These are phyloP conservation scores for Rhagoletis pomonella DNA, from an alignment of 1,140 invertebrate species.

Conservation along the genomic window DNA sequence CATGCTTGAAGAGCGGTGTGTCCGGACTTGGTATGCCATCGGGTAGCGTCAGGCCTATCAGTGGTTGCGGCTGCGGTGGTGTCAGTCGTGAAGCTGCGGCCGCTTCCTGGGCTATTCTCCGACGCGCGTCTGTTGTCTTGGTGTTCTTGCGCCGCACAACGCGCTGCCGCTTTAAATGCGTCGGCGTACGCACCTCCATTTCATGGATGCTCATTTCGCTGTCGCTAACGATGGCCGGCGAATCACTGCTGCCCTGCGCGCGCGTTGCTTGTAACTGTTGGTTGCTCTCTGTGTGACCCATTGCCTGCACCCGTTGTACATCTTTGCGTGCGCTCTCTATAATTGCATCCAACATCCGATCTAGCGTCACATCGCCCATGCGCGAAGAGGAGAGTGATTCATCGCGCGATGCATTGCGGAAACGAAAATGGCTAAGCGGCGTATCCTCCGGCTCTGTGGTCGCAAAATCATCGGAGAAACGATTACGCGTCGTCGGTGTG, in stretches of 20 bases:
- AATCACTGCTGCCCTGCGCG: not conserved
- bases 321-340: constrained; percentile 71
- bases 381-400: constrained; percentile 70
- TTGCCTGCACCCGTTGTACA: constrained; percentile 52
- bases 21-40: constrained; percentile 57
- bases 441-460: constrained; percentile 43
- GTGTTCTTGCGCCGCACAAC: constrained; percentile 71
- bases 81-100: not conserved
- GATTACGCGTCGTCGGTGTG: not conserved
- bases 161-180: constrained; percentile 70
- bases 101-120: not conserved
- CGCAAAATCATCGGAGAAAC: constrained; percentile 58
- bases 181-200: constrained; percentile 72
- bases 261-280: not conserved
- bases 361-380: constrained; percentile 71
- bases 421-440: constrained; percentile 23
- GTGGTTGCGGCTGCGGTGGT: not conserved
- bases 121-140: constrained; percentile 6
- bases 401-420: constrained; percentile 58
- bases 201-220: constrained; percentile 68
- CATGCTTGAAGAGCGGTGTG: constrained; percentile 54
- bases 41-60: constrained; percentile 51
- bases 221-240: not conserved
- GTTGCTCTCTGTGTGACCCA: not conserved
- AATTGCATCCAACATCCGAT: constrained; percentile 72